Evolutionary conservation across 2,888 invertebrate genomes (phyloP), one percentile per base, ranked within the genome.

Genomic region (Pollenia labialis): DNA sequence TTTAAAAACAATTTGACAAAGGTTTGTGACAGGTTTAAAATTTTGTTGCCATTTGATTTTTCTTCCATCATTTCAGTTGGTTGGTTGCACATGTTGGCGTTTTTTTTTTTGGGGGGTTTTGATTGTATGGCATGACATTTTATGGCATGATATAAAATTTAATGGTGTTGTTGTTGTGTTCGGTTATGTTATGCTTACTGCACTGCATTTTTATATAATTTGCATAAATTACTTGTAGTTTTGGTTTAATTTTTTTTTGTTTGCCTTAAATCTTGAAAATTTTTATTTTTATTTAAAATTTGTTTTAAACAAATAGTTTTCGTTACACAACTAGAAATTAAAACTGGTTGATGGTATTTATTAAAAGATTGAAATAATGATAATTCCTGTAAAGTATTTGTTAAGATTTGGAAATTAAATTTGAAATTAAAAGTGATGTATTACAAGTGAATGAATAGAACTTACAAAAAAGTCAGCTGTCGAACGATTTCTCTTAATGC

Each of bases 171-270:
- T 66, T 64, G 66, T 79, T 69, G 42, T 42, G 64, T 71, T 64
- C 48, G 71, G 16, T 62, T 71, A 60, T 71, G 83, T 79, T 83
- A 48, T 64, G 72, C 72, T 84, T 32, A 79, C 60, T 74, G 52
- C 60, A 74, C 72, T 84, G 79, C 68, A 84, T 74, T 86, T 86
- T 86, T 81, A 76, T 81, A 83, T 81, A 80, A 86, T 86, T 87
- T 87, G 87, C 87, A 87, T 84, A 87, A 83, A 84, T 87, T 81
- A 86, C 60, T 83, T 75, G n/a, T 12, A 60, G n/a, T 44, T 83
- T 83, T 64, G 54, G 18, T 9, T 54, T 74, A 44, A 10, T 42
- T 48, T 42, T 48, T 42, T 52, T n/a, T 52, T 76, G 23, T 76
- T 64, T 64, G 12, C 10, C 40, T 42, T 52, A 81, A 66, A 56